Evolutionary conservation across 1,140 invertebrate genomes (phyloP).

Genomic region (Agrypnia vestita): DNA sequence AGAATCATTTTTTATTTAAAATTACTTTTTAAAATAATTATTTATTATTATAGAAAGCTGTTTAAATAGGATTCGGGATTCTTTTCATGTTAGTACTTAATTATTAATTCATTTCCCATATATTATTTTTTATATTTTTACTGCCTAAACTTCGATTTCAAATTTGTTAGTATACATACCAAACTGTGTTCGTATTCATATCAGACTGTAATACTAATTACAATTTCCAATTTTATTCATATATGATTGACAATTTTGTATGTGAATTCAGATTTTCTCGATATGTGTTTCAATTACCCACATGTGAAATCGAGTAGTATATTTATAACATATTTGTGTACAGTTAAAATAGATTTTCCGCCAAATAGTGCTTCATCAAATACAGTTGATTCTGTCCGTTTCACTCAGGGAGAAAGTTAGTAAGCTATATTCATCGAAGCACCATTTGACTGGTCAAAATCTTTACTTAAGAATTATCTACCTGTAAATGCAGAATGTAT

Average conservation of each 20-base stretch:
- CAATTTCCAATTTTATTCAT: conserved; percentile 42
- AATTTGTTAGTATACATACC: too few species aligned
- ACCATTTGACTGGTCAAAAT: conserved; percentile 21
- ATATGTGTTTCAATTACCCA: conserved; percentile 42
- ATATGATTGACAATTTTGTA: conserved; percentile 38
- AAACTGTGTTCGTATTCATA: conserved; percentile 62
- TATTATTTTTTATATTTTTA: too few species aligned
- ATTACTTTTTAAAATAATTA: too few species aligned
- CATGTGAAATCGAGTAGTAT: conserved; percentile 49
- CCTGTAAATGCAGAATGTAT: conserved; percentile 54
- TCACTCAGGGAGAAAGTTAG: neutral
- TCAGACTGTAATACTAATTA: conserved; percentile 53
- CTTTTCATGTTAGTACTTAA: too few species aligned
- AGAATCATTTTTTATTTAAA: too few species aligned
- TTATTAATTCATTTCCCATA: too few species aligned
- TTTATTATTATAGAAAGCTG: too few species aligned
- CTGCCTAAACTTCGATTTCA: too few species aligned
- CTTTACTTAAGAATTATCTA: conserved; percentile 41
- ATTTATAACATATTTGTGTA: conserved; percentile 58
- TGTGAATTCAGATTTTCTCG: conserved; percentile 41
- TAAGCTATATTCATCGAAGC: neutral
- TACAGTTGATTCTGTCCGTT: neutral
- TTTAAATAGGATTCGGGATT: too few species aligned
- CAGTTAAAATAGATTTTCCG: conserved; percentile 50
- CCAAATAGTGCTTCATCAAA: conserved; percentile 29